Evolutionary conservation across 2,888 invertebrate species (phyloP), one percentile per base, ranked within the genome.

Genomic region (Megamerina dolium): DNA sequence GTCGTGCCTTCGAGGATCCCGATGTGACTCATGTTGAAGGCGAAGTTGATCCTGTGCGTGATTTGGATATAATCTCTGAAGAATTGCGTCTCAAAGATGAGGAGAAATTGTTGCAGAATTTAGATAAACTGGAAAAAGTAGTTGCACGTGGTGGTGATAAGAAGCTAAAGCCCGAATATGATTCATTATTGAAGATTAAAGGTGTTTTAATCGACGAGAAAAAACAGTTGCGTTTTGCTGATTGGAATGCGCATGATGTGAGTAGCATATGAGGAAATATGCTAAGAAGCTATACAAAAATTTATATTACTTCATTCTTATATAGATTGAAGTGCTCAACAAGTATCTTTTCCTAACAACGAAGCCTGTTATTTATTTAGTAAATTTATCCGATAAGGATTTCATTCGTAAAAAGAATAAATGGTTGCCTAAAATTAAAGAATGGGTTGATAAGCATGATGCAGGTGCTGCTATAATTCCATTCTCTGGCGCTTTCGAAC

Each of bases 1-100:
- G 92, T 64, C 84, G 99, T 63, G 94, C 92, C 8, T 99, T 99
- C 69, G 96, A 96, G 52, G 95, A 96, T 63, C 91, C 93, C 43
- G 95, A 96, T 62, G 95, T 99, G 0, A 94, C 91, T 37, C 99
- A 99, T 68, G 86, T 99, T 1, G 99, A 99, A 70, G 99, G 99
- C 1, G 97, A 99, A 49, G 95, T 99, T 3, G 86, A 99, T 71
- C 99, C 99, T 0, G 84, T 95, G 1, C 79, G 99, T 42, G 99
- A 99, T 74, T 75, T 99, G 64, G 94, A 93, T 61, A 97, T 97
- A 41, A 99, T 99, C 62, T 82, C 82, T 50, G 94, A 97, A 65
- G 99, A 99, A 69, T 74, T 99, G 42, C 79, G 96, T 36, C 77
- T 96, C 33, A 99, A 99, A 68, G 97, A 96, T 60, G 82, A 90